Evolutionary conservation across 2,888 invertebrate species (phyloP).

Genomic region (Hyalella azteca): DNA sequence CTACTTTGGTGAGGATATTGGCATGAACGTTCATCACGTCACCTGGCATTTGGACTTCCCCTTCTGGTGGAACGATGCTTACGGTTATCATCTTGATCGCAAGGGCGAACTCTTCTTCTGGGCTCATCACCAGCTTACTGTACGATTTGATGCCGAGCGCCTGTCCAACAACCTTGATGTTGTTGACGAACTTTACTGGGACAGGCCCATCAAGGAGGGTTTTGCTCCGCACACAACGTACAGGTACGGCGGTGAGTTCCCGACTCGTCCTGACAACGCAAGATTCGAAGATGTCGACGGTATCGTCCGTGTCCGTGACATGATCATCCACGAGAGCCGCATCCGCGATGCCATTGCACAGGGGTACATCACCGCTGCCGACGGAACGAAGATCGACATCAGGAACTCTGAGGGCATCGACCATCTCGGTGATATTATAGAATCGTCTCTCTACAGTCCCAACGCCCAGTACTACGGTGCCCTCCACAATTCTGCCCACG

Average conservation of each 20-base stretch:
- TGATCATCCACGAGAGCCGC: conserved; percentile 66
- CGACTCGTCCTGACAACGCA: conserved; percentile 60
- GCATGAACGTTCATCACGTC: conserved; percentile 71
- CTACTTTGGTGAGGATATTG: conserved; percentile 77
- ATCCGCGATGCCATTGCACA: conserved; percentile 69
- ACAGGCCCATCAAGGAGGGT: conserved; percentile 62
- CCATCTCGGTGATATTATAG: conserved; percentile 59
- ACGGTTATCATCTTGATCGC: conserved; percentile 59
- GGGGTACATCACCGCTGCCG: conserved; percentile 64
- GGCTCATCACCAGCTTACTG: conserved; percentile 60
- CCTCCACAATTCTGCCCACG: conserved; percentile 48
- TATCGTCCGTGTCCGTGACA: conserved; percentile 59
- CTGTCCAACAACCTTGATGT: conserved; percentile 59
- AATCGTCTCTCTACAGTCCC: conserved; percentile 58
- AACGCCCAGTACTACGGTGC: conserved; percentile 59
- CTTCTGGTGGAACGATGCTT: conserved; percentile 70
- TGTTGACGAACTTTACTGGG: conserved; percentile 59
- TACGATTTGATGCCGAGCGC: conserved; percentile 60
- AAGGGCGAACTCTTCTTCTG: conserved; percentile 62
- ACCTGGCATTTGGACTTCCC: conserved; percentile 70
- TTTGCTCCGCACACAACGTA: conserved; percentile 71
- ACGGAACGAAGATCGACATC: conserved; percentile 52
- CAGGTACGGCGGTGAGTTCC: conserved; percentile 69
- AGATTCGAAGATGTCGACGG: conserved; percentile 60
- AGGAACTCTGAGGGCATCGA: conserved; percentile 59